phyloP scores from a whole-genome alignment of 2,888 invertebrate genomes.

The Melanargia galathea region DNA sequence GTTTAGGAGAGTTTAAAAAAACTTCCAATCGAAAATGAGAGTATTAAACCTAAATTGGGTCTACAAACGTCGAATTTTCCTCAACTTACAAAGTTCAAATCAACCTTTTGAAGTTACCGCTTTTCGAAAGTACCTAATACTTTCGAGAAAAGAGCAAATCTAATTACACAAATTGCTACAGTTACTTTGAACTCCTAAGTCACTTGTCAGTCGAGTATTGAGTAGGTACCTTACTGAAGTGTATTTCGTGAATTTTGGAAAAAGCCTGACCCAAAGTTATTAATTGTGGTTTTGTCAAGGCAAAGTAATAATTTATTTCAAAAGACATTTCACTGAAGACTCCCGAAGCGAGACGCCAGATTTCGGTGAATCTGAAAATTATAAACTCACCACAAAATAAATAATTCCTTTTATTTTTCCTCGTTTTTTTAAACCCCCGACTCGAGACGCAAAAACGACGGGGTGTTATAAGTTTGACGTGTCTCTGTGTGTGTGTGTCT shows the following conservation, averaged over 20 bases:
- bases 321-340: not conserved
- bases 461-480: too few species aligned
- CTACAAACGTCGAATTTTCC: conserved; percentile 1
- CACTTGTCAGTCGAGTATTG: conserved; percentile 4
- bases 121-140: conserved; percentile 28
- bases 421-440: not conserved
- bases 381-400: not conserved
- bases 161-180: conserved; percentile 16
- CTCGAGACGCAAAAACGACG: too few species aligned
- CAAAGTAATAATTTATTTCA: not conserved
- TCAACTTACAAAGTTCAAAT: conserved; percentile 18
- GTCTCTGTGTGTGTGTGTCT: too few species aligned
- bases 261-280: not conserved
- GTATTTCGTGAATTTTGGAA: not conserved
- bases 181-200: conserved; percentile 12
- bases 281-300: not conserved
- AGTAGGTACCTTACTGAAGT: not conserved
- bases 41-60: conserved; percentile 9
- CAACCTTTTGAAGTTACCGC: conserved; percentile 26
- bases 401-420: not conserved
- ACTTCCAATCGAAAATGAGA: not conserved
- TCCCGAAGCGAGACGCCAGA: not conserved
- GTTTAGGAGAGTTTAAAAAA: too few species aligned
- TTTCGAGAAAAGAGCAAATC: conserved; percentile 12
- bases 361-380: not conserved